A percentile compares a stretch with the other conserved stretches of the same genome.
Evolutionary conservation across 1,140 invertebrate species (phyloP).

Genomic region (Rhagoletis pomonella): DNA sequence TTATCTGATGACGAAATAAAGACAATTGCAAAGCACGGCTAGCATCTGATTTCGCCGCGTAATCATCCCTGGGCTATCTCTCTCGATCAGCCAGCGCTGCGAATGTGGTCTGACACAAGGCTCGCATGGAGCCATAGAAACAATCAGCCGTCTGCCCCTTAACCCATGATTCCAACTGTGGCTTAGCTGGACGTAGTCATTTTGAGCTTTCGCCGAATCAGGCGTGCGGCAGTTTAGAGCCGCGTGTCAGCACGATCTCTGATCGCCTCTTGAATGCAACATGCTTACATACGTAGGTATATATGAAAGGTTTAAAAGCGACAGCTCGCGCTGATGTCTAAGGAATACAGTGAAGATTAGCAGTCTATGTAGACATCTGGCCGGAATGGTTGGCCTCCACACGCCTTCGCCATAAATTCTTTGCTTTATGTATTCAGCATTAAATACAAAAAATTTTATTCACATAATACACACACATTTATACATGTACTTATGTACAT

Average conservation of each 20-base stretch:
- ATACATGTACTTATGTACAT: background rate
- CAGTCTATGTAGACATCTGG: background rate
- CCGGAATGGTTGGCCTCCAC: background rate
- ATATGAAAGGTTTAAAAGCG: slow-evolving; percentile 21
- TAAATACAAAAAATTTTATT: too few species aligned
- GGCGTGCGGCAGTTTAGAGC: slow-evolving; percentile 30
- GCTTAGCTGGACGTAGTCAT: background rate
- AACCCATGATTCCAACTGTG: background rate
- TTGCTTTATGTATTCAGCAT: background rate
- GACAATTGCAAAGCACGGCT: background rate
- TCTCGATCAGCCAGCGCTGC: background rate
- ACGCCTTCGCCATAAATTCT: background rate
- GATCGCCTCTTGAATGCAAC: background rate
- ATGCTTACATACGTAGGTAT: background rate
- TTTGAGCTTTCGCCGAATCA: background rate
- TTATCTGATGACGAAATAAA: slow-evolving; percentile 32
- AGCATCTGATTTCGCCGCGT: slow-evolving; percentile 10
- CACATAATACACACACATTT: background rate
- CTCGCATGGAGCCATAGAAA: background rate
- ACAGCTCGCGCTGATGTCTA: background rate
- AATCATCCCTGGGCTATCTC: background rate
- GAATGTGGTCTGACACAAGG: background rate
- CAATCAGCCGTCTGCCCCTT: slow-evolving; percentile 5
- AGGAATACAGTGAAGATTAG: background rate
- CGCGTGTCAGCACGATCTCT: slow-evolving; percentile 22